A percentile compares a stretch with the other conserved stretches of the same genome.
Conservation (phyloP, 64 coral and sea anemone genomes). For the Montipora cactus region DNA sequence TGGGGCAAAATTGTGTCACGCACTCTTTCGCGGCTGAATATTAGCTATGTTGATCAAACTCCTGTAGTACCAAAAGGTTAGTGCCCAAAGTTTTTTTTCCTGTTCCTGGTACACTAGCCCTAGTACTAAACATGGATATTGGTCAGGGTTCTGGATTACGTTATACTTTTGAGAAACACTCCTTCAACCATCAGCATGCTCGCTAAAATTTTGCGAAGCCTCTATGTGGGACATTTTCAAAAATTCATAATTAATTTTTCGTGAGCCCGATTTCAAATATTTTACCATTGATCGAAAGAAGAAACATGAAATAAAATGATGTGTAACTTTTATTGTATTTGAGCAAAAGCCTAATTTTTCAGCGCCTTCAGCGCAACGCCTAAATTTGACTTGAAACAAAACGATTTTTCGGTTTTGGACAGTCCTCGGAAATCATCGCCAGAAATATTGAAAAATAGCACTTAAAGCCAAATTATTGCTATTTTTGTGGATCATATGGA, state of each 20-base stretch:
- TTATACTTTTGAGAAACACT: conserved; percentile 13
- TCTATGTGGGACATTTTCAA: neutral
- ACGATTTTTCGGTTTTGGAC: too few relatives aligned
- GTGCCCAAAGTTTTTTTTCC: conserved; percentile 22
- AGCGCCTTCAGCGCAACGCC: too few relatives aligned
- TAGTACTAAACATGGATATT: conserved; percentile 19
- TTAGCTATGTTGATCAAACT: neutral
- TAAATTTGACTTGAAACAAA: too few relatives aligned
- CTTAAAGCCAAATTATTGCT: too few relatives aligned
- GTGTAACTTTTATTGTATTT: neutral
- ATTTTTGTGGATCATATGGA: too few relatives aligned
- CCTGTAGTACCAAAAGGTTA: neutral
- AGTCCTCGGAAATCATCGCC: too few relatives aligned
- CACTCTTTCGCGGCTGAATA: neutral
- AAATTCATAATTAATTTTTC: neutral
- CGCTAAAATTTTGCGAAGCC: neutral
- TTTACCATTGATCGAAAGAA: neutral
- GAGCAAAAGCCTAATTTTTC: neutral
- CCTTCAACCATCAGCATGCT: neutral
- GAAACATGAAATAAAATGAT: neutral
- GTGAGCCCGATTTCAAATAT: neutral
- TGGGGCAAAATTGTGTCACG: too few relatives aligned
- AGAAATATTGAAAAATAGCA: neutral
- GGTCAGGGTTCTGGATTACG: conserved; percentile 1
- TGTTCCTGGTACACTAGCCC: conserved; percentile 25